Evolutionary conservation across 2,888 invertebrate genomes (phyloP).

Genomic region (Oasisia sp.): DNA sequence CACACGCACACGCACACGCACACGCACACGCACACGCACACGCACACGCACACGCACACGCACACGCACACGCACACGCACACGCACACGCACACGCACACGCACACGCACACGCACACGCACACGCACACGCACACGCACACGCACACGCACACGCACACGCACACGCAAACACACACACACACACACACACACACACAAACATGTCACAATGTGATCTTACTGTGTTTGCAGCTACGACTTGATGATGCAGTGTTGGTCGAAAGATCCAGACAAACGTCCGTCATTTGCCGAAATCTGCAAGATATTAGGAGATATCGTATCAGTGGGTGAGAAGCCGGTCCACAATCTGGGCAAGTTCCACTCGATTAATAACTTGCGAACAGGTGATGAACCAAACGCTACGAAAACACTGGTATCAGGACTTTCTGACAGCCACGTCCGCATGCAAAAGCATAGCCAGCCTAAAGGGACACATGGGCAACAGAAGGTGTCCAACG

Average conservation of each 20-base stretch:
- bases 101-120: neutral
- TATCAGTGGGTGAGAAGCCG: conserved; percentile 13
- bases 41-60: neutral
- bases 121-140: neutral
- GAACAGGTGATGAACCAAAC: too few species aligned
- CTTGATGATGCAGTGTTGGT: conserved; percentile 41
- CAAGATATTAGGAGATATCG: conserved; percentile 37
- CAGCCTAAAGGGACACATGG: too few species aligned
- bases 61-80: neutral
- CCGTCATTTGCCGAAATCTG: conserved; percentile 40
- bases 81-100: neutral
- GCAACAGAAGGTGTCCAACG: too few species aligned
- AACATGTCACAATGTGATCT: too few species aligned
- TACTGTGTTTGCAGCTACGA: conserved; percentile 31
- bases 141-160: neutral
- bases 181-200: neutral
- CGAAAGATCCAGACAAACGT: conserved; percentile 30
- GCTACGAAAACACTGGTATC: too few species aligned
- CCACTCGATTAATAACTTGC: too few species aligned
- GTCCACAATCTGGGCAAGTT: too few species aligned
- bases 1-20: neutral
- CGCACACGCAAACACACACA: neutral
- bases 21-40: neutral
- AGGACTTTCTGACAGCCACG: too few species aligned
- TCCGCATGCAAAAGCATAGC: too few species aligned